Evolutionary conservation across 2,888 invertebrate species (phyloP).

Genomic region (Odontocerum albicorne): DNA sequence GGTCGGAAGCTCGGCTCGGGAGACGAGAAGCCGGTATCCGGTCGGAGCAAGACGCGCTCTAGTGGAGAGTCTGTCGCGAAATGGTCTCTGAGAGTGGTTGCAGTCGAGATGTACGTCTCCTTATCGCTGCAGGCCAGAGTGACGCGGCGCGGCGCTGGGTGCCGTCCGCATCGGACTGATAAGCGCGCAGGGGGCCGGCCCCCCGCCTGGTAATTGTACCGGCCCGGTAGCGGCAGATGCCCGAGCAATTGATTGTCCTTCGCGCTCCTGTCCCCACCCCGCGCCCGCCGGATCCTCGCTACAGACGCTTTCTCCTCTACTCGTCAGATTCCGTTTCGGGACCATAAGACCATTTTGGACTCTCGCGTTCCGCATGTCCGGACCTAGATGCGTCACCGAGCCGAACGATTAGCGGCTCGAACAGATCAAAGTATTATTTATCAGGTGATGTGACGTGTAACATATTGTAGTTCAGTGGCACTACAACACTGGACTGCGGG

Average conservation of each 20-base stretch:
- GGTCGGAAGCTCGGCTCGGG: too few species aligned
- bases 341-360: background rate
- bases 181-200: constrained; percentile 13
- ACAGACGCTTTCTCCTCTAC: constrained; percentile 3
- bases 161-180: constrained; percentile 7
- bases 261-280: constrained; percentile 42
- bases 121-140: too few species aligned
- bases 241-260: constrained; percentile 22
- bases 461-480: too few species aligned
- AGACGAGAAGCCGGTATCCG: too few species aligned
- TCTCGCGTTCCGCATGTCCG: background rate
- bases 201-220: constrained; percentile 29
- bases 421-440: background rate
- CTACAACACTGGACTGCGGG: too few species aligned
- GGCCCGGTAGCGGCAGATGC: constrained; percentile 35
- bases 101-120: too few species aligned
- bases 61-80: too few species aligned
- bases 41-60: too few species aligned
- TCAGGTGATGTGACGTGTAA: background rate
- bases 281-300: constrained; percentile 40
- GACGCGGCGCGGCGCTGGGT: constrained; percentile 17
- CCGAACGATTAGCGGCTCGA: background rate
- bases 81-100: too few species aligned
- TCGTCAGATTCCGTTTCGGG: background rate
- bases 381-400: background rate